Conservation (phyloP, 2,797 vertebrate species). For the Etheostoma perlongum region DNA sequence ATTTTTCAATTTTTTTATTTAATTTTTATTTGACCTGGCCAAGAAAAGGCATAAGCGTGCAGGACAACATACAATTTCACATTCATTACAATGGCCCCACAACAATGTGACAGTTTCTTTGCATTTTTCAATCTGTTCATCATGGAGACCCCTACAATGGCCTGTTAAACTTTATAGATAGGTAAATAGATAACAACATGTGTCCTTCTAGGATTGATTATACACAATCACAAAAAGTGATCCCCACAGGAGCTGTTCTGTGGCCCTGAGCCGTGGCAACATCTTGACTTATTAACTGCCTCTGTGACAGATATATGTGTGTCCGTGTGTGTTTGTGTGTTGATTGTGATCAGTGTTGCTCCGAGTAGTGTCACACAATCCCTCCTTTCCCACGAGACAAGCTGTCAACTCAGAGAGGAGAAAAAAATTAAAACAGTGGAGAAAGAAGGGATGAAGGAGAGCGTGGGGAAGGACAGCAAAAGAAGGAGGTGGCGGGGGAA, state of each 20-base stretch:
- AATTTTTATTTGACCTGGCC: no score
- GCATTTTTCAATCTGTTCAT: not conserved
- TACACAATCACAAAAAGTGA: slow-evolving; percentile 11
- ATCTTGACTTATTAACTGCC: slow-evolving; percentile 63
- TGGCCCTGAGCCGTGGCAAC: slow-evolving; percentile 47
- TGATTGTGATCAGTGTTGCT: slow-evolving; percentile 60
- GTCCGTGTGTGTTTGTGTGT: slow-evolving; percentile 22
- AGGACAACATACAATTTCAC: no score
- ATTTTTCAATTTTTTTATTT: no score
- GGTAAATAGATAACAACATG: not conserved
- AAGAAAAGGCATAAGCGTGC: no score
- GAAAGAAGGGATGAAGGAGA: slow-evolving; percentile 9
- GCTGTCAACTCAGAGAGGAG: slow-evolving; percentile 59
- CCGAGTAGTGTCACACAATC: slow-evolving; percentile 73
- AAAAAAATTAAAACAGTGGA: slow-evolving; percentile 8
- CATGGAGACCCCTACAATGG: not conserved
- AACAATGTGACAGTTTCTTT: not conserved
- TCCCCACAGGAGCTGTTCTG: slow-evolving; percentile 48
- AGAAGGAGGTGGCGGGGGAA: not conserved
- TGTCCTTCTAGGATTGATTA: slow-evolving; percentile 30
- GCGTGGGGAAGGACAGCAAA: not conserved
- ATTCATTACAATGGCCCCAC: no score
- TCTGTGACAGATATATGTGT: slow-evolving; percentile 53
- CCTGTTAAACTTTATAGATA: not conserved
- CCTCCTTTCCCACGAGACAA: slow-evolving; percentile 50